phyloP scores from a whole-genome alignment of 2,113 vertebrate genomes.

The Gobius niger region DNA sequence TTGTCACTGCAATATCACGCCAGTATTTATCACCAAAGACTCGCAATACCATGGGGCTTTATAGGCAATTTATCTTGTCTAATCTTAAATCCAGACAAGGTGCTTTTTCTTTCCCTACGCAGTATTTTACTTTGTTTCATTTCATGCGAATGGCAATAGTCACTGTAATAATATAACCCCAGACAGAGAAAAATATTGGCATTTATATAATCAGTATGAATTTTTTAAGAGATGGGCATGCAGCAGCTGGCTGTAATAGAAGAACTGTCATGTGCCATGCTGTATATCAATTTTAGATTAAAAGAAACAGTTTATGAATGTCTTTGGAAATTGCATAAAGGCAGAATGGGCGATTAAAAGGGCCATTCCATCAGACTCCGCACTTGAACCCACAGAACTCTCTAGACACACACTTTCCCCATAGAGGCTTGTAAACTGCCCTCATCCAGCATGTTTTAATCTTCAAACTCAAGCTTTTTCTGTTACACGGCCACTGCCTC shows the following conservation, averaged over 20 bases:
- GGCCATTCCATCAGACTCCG: constrained; percentile 37
- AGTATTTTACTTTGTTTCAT: too few relatives aligned
- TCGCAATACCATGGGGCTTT: too few relatives aligned
- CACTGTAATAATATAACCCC: neutral
- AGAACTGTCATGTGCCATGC: constrained; percentile 19
- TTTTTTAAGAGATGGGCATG: constrained; percentile 15
- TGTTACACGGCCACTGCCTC: constrained; percentile 54
- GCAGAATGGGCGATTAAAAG: constrained; percentile 41
- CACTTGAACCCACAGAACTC: constrained; percentile 40
- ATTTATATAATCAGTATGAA: neutral
- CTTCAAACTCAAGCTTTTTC: constrained; percentile 43
- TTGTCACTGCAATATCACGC: too few relatives aligned
- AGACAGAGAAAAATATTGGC: neutral
- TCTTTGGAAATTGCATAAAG: constrained; percentile 38
- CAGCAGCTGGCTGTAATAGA: constrained; percentile 19
- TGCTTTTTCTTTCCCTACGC: too few relatives aligned
- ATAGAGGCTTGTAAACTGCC: constrained; percentile 45
- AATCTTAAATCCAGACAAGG: too few relatives aligned
- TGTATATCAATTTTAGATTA: constrained; percentile 29
- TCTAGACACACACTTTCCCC: constrained; percentile 40
- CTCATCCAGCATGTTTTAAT: constrained; percentile 47
- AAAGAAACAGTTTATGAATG: constrained; percentile 34
- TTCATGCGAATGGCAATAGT: neutral
- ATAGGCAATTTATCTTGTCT: too few relatives aligned
- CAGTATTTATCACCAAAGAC: too few relatives aligned